A percentile compares a stretch with the other conserved stretches of the same genome.
phyloP scores from a whole-genome alignment of 1,140 invertebrate species.

The Physella acuta region DNA sequence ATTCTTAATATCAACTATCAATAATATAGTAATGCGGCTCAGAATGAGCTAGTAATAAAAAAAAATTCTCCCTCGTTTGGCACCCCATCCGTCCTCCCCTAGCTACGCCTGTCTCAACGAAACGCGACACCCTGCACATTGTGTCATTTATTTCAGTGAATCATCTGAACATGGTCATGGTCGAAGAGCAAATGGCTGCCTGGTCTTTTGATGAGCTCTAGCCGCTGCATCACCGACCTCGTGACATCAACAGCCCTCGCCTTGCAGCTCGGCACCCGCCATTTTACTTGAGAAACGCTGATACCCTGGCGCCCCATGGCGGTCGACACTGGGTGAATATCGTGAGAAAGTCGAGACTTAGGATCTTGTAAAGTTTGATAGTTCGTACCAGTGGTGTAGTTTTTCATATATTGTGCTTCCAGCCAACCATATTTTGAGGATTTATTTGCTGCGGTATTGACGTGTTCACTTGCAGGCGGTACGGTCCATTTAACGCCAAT shows the following conservation, averaged over 20 bases:
- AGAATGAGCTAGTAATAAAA: too few relatives aligned
- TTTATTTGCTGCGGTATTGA: not conserved
- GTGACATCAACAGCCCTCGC: not conserved
- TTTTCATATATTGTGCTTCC: not conserved
- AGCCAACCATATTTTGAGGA: slow-evolving; percentile 7
- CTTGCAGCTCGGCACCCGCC: slow-evolving; percentile 34
- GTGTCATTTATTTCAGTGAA: too few relatives aligned
- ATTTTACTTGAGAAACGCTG: slow-evolving; percentile 38
- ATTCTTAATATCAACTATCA: too few relatives aligned
- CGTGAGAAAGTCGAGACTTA: slow-evolving; percentile 25
- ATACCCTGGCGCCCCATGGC: slow-evolving; percentile 40
- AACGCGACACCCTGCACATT: too few relatives aligned
- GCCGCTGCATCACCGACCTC: not conserved
- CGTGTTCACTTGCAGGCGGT: too few relatives aligned
- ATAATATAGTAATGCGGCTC: too few relatives aligned
- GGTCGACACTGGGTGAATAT: slow-evolving; percentile 43
- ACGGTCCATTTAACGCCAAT: too few relatives aligned
- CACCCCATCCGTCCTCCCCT: too few relatives aligned
- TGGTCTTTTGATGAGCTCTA: slow-evolving; percentile 15
- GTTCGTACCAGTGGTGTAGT: not conserved
- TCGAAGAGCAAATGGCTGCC: too few relatives aligned
- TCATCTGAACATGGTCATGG: too few relatives aligned
- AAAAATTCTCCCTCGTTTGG: too few relatives aligned
- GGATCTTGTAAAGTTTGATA: not conserved
- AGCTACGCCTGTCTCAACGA: too few relatives aligned